phyloP scores from a whole-genome alignment of 2,888 invertebrate species.

The Biston stratarius region DNA sequence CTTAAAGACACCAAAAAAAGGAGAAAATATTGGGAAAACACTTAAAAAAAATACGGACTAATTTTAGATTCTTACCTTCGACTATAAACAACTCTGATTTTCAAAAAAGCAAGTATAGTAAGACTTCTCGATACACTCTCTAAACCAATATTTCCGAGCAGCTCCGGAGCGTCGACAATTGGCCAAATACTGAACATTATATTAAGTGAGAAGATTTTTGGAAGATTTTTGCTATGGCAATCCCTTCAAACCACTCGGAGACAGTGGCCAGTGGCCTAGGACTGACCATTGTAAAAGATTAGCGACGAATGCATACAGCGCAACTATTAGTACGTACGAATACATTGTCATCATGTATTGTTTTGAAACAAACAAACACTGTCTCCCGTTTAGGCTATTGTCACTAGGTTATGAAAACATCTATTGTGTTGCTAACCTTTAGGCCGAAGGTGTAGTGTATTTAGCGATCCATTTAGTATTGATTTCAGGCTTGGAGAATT shows the following conservation, averaged over 20 bases:
- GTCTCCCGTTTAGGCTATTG: slow-evolving; percentile 12
- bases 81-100: slow-evolving; percentile 14
- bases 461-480: not conserved
- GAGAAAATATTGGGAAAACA: no score
- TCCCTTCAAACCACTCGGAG: slow-evolving; percentile 17
- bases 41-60: no score
- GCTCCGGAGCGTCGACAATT: slow-evolving; percentile 34
- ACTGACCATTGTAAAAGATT: slow-evolving; percentile 20
- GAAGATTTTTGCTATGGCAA: slow-evolving; percentile 29
- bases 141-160: slow-evolving; percentile 16
- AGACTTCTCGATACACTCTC: slow-evolving; percentile 36
- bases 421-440: slow-evolving; percentile 12
- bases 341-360: slow-evolving; percentile 29
- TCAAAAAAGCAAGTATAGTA: slow-evolving; percentile 43
- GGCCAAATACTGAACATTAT: slow-evolving; percentile 28
- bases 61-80: slow-evolving; percentile 19
- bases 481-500: not conserved
- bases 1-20: no score
- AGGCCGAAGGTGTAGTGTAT: not conserved
- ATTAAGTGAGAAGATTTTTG: slow-evolving; percentile 1
- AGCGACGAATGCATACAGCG: slow-evolving; percentile 4
- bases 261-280: slow-evolving; percentile 33
- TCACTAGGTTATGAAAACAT: slow-evolving; percentile 12
- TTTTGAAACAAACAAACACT: slow-evolving; percentile 23
- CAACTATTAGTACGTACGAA: not conserved